Evolutionary conservation across 2,113 vertebrate genomes (phyloP).

Genomic region (Suncus etruscus): DNA sequence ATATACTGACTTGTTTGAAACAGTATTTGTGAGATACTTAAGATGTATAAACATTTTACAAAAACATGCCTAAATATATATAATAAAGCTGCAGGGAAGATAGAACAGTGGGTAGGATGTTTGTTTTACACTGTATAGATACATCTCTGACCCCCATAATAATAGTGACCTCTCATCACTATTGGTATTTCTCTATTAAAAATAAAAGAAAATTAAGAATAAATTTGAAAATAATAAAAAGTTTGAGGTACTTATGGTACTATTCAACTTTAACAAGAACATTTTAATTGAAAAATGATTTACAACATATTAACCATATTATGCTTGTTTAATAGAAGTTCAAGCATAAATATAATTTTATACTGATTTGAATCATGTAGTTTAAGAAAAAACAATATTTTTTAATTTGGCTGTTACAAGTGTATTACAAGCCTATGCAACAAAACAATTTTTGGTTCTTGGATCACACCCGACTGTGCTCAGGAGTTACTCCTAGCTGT

Average conservation of each 20-base stretch:
- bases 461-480: no score
- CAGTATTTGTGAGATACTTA: background rate
- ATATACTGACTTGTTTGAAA: background rate
- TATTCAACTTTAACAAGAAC: background rate
- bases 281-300: background rate
- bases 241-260: background rate
- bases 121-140: no score
- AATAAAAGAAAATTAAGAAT: no score
- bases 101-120: no score
- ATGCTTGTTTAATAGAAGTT: conserved; percentile 1
- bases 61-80: background rate
- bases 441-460: no score
- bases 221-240: no score
- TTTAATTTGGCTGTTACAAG: background rate
- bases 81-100: background rate
- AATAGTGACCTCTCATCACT: no score
- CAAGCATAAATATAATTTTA: background rate
- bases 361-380: background rate
- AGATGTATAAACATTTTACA: background rate
- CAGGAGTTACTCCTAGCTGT: no score
- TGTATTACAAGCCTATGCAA: no score
- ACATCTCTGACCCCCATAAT: no score
- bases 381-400: conserved; percentile 20
- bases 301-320: background rate
- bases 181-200: no score